Percentiles rank a stretch among this genome's conserved stretches.
Evolutionary conservation across 2,113 vertebrate species (phyloP).

Genomic region (Vombatus ursinus): DNA sequence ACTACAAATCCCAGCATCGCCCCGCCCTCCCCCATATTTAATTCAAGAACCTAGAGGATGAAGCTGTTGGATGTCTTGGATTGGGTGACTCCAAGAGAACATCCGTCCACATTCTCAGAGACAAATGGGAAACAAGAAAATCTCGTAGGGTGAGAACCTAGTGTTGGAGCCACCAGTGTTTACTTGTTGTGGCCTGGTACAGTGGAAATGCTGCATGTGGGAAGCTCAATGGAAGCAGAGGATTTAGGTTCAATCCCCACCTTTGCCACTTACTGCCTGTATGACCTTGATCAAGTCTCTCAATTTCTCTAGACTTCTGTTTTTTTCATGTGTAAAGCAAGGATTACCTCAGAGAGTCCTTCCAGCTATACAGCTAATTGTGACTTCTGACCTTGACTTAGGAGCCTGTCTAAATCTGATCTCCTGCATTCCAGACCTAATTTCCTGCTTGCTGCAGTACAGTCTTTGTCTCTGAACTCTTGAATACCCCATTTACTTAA

Average conservation of each 20-base stretch:
- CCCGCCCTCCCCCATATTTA: neutral
- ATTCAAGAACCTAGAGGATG: neutral
- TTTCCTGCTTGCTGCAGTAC: neutral
- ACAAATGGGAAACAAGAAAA: neutral
- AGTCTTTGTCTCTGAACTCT: neutral
- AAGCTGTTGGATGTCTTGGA: neutral
- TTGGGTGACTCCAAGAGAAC: neutral
- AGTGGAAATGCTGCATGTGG: neutral
- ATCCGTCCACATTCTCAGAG: neutral
- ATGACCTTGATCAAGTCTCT: neutral
- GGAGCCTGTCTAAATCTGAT: neutral
- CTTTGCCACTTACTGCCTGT: neutral
- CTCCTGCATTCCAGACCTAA: neutral
- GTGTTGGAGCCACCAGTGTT: neutral
- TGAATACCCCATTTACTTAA: neutral
- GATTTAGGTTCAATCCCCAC: neutral
- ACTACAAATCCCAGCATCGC: neutral
- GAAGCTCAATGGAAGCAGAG: neutral
- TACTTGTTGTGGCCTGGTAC: neutral
- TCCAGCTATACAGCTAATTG: neutral
- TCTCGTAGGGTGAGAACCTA: neutral
- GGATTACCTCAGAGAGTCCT: neutral
- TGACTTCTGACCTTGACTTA: neutral
- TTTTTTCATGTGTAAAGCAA: neutral
- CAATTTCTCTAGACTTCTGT: neutral